Evolutionary conservation across 2,888 invertebrate genomes (phyloP).

Genomic region (Microdon myrmicae): DNA sequence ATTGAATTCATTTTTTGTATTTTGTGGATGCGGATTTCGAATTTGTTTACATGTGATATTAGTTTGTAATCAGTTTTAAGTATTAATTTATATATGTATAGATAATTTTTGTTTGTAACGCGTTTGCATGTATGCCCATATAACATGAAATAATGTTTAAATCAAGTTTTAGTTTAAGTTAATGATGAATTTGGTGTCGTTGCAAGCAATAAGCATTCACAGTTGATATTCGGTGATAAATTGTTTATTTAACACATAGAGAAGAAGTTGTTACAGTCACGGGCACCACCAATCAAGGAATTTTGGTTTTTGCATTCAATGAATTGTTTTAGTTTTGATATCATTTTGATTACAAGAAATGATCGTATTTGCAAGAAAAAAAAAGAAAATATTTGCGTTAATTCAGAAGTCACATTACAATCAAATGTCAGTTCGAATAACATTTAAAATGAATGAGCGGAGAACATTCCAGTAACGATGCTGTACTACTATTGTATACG

Average conservation of each 20-base stretch:
- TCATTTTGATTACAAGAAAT: slow-evolving; percentile 23
- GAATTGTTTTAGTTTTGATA: slow-evolving; percentile 38
- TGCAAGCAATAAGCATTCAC: slow-evolving; percentile 46
- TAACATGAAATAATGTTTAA: slow-evolving; percentile 16
- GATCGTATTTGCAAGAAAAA: slow-evolving; percentile 49
- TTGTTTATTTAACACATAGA: slow-evolving; percentile 33
- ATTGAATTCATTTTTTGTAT: slow-evolving; percentile 38
- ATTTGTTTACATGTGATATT: slow-evolving; percentile 47
- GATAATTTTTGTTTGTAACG: slow-evolving; percentile 34
- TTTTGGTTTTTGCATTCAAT: slow-evolving; percentile 41
- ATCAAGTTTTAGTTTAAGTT: too few relatives aligned
- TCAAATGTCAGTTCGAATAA: slow-evolving; percentile 33
- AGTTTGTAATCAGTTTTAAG: slow-evolving; percentile 22
- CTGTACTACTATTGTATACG: too few relatives aligned
- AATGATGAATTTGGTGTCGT: slow-evolving; percentile 32
- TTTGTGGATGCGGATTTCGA: slow-evolving; percentile 34
- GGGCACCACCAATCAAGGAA: slow-evolving; percentile 47
- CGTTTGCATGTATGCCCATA: too few relatives aligned
- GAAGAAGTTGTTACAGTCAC: slow-evolving; percentile 49
- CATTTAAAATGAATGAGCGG: slow-evolving; percentile 35
- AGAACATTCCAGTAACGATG: slow-evolving; percentile 38
- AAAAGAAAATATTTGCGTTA: slow-evolving; percentile 49
- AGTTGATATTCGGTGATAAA: slow-evolving; percentile 38
- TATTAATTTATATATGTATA: slow-evolving; percentile 33
- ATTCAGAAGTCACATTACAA: slow-evolving; percentile 31